Evolutionary conservation across 2,888 invertebrate species (phyloP).

Genomic region (Sphecodes monilicornis): DNA sequence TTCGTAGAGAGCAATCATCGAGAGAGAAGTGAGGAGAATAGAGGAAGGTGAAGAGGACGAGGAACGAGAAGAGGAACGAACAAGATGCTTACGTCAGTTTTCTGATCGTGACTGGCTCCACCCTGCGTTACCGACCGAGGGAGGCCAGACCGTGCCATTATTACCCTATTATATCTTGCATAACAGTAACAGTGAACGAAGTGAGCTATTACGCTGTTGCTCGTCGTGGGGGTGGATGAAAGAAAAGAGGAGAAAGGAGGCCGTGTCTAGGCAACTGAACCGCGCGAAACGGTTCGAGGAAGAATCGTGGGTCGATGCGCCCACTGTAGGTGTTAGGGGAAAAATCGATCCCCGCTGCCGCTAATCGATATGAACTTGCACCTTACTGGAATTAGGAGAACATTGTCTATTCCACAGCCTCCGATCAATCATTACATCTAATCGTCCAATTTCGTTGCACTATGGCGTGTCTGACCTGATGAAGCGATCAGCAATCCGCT

Average conservation of each 20-base stretch:
- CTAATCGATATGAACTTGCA: constrained; percentile 81
- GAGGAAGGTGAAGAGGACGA: constrained; percentile 59
- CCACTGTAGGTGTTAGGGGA: constrained; percentile 70
- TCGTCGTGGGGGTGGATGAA: constrained; percentile 74
- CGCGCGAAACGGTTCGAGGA: constrained; percentile 41
- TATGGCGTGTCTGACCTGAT: neutral
- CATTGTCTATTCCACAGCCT: constrained; percentile 25
- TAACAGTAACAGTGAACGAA: constrained; percentile 82
- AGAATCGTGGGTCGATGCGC: constrained; percentile 72
- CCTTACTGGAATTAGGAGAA: constrained; percentile 62
- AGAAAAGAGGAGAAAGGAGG: constrained; percentile 71
- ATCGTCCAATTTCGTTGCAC: neutral
- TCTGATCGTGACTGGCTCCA: constrained; percentile 83
- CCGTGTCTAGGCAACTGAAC: constrained; percentile 48
- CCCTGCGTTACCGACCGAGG: constrained; percentile 80
- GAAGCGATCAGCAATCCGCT: neutral
- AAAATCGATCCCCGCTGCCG: constrained; percentile 69
- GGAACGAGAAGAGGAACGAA: constrained; percentile 75
- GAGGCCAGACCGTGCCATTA: constrained; percentile 79
- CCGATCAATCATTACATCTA: neutral
- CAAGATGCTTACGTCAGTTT: constrained; percentile 82
- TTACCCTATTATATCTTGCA: constrained; percentile 83
- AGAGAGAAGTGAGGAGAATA: constrained; percentile 11
- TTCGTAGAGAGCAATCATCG: constrained; percentile 54
- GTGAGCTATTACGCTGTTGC: constrained; percentile 79